Base-by-base conservation (phyloP, 2,888 invertebrate species). In the Cheilosia soror region DNA sequence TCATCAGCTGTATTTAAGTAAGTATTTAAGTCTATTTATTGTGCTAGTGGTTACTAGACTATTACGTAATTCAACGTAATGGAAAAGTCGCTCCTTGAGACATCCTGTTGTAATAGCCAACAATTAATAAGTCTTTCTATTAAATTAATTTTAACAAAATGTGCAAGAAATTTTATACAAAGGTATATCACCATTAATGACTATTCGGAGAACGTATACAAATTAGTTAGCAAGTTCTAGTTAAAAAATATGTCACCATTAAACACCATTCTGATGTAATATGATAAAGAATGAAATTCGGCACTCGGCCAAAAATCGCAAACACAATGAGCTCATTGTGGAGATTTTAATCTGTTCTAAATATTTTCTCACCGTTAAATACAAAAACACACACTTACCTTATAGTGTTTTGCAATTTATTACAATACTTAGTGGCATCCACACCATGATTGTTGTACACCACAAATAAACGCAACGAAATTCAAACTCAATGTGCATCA, bases 401-500 rank as follows among this genome's bases (percentile, higher is more conserved):
- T 51, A 25, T 42, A 31, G 25, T 4, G 25, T 20, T 13, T 2
- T 5, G 42, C 29, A 29, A 66, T 42, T 42, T 27, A 68, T 55
- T 29, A 42, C 31, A 51, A 44, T 37, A 57, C 27, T 37, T 47
- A 62, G 68, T 75, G 75, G 68, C 62, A 75, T 79, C 79, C 68
- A 57, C 75, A 53, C 44, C 68, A 73, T 63, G 62, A 68, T 78
- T 69, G 75, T 83, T 78, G 66, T n/a, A 44, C 51, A 71, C 53
- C 20, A 57, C 13, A 58, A 49, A 60, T 55, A 33, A 33, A 63
- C 63, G 49, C 62, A 75, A 15, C 44, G 60, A 79, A 84, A 84
- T 58, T 69, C 63, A 73, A 79, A 79, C 71, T 72, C 47, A 55
- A 66, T 71, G 66, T 76, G 80, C 81, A 80, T 60, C 57, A 62